Evolutionary conservation across 2,113 vertebrate genomes (phyloP), one percentile per base, ranked within the genome.

Genomic region (Numenius arquata): DNA sequence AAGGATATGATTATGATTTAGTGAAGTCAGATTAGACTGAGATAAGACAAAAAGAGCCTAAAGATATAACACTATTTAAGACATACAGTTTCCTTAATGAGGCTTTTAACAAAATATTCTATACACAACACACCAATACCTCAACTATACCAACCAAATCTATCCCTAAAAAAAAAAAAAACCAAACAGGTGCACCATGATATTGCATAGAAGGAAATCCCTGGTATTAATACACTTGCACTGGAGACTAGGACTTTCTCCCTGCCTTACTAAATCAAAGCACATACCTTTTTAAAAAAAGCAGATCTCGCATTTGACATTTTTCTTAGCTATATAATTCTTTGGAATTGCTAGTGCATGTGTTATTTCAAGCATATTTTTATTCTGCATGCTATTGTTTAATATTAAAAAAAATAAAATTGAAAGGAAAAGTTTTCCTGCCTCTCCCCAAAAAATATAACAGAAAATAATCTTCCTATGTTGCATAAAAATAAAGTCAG

Each of bases 131-230:
- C 59, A 53, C 20, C n/a, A 50, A 59, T 20, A 80, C 61, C 89
- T 13, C 41, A 71, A 58, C 41, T 29, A 71, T 17, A 72, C 16
- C 71, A 26, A n/a, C 40, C n/a, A 77, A 73, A 23, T 90, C 78
- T 41, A 89, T n/a, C 48, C 40, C 78, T 94, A 71, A 80, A 63
- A 89, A 77, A 86, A 81, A 6, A 10, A n/a, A n/a, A n/a, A 66
- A 21, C 26, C 23, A 40, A 47, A 2, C 72, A 90, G 72, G 48
- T 90, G 83, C 80, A 94, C 71, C 88, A 47, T 90, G 80, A 85
- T 89, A 91, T 97, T 97, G 97, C 97, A 97, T 97, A 97, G 97
- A 96, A 97, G 67, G 72, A 96, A 95, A 85, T 94, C 93, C 95
- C 94, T 93, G 71, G 92, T 65, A 92, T 94, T 89, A 83, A 79